Base-by-base conservation (phyloP, 2,113 vertebrate species). In the Peromyscus polionotus region DNA sequence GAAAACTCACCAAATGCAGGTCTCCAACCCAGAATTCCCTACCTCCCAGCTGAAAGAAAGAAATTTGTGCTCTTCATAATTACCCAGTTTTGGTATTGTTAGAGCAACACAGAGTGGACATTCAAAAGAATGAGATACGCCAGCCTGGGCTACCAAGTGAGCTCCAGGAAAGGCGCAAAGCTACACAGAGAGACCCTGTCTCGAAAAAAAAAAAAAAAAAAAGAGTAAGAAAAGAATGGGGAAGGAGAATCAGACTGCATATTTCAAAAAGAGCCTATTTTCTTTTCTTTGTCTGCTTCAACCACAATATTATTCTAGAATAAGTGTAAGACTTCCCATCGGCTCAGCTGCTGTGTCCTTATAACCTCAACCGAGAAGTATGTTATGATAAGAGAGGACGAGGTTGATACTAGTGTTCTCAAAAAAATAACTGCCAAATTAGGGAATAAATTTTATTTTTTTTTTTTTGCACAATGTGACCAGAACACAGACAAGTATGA, bases 401-500 rank as follows among this genome's bases (percentile, higher is more conserved):
- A 81, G 22, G 4, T 10, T 63, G 5, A 59, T 22, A 93, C 84
- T 79, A 79, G 73, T 51, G 67, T 80, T 11, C 51, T 90, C 73
- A 94, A 70, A 2, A 2, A 91, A 88, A 88, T 67, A 91, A 95
- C 24, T 93, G 51, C 14, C 6, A 57, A 68, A 85, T 93, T 92
- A 94, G 48, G 63, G 13, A 89, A 72, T 65, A 67, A 65, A 51
- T 59, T 51, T n/a, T 51, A 51, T 51, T 51, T 51, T 63, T 6
- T 22, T 88, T 63, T 6, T 22, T 88, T 93, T 68, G 91, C 28
- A 42, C 24, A 42, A 10, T 70, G 20, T 75, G 5, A 3, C 42
- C 17, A 76, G 3, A 24, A 14, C 11, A 91, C 51, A 91, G 33
- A 67, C 16, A 61, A 88, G 67, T 39, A 85, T 22, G 31, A 75